These are phyloP conservation scores for Patella vulgata DNA, from an alignment of 1,140 invertebrate species.

Conservation along the genomic window DNA sequence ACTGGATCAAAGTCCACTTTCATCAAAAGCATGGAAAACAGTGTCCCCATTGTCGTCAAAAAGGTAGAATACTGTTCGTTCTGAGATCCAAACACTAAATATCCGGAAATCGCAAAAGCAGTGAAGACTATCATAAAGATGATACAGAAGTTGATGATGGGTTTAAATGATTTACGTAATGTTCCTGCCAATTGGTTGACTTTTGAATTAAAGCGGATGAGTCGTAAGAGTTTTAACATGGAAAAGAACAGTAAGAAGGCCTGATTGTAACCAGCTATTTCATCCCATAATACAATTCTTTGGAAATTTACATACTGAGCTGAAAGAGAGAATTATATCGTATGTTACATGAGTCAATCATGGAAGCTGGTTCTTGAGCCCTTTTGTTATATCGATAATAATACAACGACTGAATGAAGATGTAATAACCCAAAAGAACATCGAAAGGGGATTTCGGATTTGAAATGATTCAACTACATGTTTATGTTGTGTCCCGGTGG, in stretches of 20 bases:
- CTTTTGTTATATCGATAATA: background rate
- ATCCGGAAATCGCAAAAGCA: conserved; percentile 44
- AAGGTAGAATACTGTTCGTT: conserved; percentile 38
- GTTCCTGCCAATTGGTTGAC: conserved; percentile 46
- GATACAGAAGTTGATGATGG: conserved; percentile 45
- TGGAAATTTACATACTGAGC: conserved; percentile 31
- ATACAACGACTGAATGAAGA: conserved; percentile 1
- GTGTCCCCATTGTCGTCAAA: conserved; percentile 37
- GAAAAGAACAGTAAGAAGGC: conserved; percentile 65
- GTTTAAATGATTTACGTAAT: conserved; percentile 32
- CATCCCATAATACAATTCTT: conserved; percentile 37
- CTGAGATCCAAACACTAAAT: conserved; percentile 38
- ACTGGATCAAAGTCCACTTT: conserved; percentile 37
- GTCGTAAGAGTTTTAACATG: conserved; percentile 65
- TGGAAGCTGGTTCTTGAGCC: background rate
- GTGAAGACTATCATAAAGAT: conserved; percentile 49
- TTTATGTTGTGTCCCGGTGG: too few relatives aligned
- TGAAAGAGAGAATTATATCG: conserved; percentile 6
- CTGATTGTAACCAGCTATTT: conserved; percentile 60
- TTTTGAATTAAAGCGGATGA: conserved; percentile 66
- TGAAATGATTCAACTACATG: too few relatives aligned
- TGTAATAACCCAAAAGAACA: background rate
- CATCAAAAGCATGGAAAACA: conserved; percentile 52
- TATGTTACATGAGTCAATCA: too few relatives aligned
- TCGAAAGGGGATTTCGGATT: too few relatives aligned